These are phyloP conservation scores for Papilio elwesi DNA, from an alignment of 2,888 invertebrate genomes.

Conservation along the genomic window DNA sequence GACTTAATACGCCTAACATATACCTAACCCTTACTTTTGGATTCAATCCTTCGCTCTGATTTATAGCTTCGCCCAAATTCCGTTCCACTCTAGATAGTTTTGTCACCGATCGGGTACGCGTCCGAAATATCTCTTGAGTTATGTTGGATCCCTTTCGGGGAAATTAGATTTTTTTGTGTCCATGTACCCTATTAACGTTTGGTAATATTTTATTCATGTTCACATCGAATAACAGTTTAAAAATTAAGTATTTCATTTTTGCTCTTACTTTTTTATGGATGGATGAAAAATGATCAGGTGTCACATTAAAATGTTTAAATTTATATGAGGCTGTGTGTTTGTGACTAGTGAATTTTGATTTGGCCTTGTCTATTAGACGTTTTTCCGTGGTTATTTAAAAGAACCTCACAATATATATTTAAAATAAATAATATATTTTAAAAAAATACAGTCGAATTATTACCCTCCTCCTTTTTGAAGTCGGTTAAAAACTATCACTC, in stretches of 20 bases:
- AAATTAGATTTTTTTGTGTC: slow-evolving; percentile 31
- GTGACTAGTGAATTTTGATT: no score
- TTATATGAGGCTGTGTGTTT: no score
- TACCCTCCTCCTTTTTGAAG: no score
- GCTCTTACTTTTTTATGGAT: not conserved
- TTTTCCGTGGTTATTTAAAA: no score
- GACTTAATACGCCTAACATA: slow-evolving; percentile 10
- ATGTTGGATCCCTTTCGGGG: slow-evolving; percentile 31
- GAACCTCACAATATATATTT: no score
- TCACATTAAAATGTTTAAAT: no score
- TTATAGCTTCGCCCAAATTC: slow-evolving; percentile 38
- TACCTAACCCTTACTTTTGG: slow-evolving; percentile 33
- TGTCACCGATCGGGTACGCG: slow-evolving; percentile 32
- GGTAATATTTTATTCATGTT: not conserved
- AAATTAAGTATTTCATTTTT: not conserved
- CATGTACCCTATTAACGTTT: slow-evolving; percentile 11
- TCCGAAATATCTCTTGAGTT: slow-evolving; percentile 35
- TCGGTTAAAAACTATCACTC: no score
- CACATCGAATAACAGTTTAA: not conserved
- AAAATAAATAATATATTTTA: no score
- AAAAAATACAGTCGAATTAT: no score
- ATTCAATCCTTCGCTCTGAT: slow-evolving; percentile 33
- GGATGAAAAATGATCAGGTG: no score
- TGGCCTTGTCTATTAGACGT: no score
- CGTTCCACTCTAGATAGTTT: slow-evolving; percentile 40